Percentiles rank a stretch among this genome's conserved stretches.
Evolutionary conservation across 2,113 vertebrate genomes (phyloP).

Genomic region (Aythya baeri): DNA sequence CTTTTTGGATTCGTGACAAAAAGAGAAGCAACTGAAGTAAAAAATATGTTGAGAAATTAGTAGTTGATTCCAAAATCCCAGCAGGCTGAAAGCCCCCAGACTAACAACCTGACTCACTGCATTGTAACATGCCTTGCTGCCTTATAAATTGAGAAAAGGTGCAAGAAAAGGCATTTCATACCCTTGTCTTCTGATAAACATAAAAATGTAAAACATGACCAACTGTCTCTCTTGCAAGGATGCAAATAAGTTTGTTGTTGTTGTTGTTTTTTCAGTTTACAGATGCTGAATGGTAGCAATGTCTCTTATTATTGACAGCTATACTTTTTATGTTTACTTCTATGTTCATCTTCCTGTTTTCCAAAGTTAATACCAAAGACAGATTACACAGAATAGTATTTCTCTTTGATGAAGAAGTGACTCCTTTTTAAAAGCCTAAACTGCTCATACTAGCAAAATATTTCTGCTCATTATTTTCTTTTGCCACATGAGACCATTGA

Average conservation of each 20-base stretch:
- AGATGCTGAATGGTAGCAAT: neutral
- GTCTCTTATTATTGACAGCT: neutral
- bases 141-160: neutral
- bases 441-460: neutral
- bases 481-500: neutral
- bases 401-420: neutral
- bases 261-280: neutral
- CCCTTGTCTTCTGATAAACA: neutral
- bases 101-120: neutral
- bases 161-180: neutral
- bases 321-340: neutral
- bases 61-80: neutral
- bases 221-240: neutral
- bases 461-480: constrained; percentile 24
- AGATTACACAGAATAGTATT: neutral
- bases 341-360: neutral
- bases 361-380: neutral
- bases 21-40: neutral
- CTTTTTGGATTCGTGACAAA: neutral
- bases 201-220: neutral
- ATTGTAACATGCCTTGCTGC: neutral
- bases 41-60: neutral
- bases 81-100: rapidly evolving
- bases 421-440: neutral
- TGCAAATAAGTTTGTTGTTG: neutral